These are phyloP conservation scores for Australoheros scitulus DNA, from an alignment of 2,113 vertebrate species.

Conservation along the genomic window DNA sequence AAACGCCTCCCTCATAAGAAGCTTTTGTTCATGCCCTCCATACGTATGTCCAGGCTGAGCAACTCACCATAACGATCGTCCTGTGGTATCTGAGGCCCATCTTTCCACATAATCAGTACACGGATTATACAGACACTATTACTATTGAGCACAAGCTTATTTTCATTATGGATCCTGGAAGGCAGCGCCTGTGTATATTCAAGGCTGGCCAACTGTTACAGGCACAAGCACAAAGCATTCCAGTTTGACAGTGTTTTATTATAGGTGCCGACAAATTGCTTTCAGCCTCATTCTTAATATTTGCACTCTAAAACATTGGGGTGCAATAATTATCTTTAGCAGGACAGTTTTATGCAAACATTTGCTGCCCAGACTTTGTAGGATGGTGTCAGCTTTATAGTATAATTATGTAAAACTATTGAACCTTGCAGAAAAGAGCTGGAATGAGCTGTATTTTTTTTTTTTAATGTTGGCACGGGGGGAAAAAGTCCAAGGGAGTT, in stretches of 20 bases:
- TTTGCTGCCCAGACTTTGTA: slow-evolving; percentile 8
- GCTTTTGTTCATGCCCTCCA: slow-evolving; percentile 15
- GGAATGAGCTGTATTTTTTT: neutral
- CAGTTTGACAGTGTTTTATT: slow-evolving; percentile 4
- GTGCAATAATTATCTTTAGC: slow-evolving; percentile 3
- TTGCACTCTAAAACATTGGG: neutral
- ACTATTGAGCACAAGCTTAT: neutral
- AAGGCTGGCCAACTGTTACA: slow-evolving; percentile 5
- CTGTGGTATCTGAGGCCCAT: slow-evolving; percentile 15
- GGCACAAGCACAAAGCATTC: neutral
- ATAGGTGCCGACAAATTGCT: slow-evolving; percentile 1
- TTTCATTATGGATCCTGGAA: slow-evolving; percentile 35
- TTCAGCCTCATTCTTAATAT: slow-evolving; percentile 30
- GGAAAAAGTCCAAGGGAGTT: neutral
- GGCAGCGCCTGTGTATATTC: neutral
- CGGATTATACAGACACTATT: neutral
- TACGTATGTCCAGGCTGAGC: slow-evolving; percentile 22
- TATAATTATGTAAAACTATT: slow-evolving; percentile 24
- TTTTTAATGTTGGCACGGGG: neutral
- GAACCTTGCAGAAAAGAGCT: slow-evolving; percentile 13
- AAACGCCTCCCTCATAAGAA: slow-evolving; percentile 13
- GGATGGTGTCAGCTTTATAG: slow-evolving; percentile 17
- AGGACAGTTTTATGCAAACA: slow-evolving; percentile 7
- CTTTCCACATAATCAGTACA: slow-evolving; percentile 35
- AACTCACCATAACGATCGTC: slow-evolving; percentile 11